Evolutionary conservation across 2,888 invertebrate species (phyloP).

Genomic region (Rhodophaea formosa): DNA sequence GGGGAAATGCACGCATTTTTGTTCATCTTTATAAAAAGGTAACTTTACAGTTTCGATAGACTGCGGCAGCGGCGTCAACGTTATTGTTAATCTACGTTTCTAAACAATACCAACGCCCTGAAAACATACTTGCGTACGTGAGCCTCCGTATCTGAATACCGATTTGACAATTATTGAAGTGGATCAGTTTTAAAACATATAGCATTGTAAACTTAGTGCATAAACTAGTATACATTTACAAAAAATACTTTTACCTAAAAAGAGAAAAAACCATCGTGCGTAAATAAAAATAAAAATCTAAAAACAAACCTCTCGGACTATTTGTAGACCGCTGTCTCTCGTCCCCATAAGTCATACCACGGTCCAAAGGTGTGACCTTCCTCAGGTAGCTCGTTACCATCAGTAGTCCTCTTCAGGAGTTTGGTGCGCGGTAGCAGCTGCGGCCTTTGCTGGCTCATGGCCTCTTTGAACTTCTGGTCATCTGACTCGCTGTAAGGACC

Average conservation of each 20-base stretch:
- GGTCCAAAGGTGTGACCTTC: slow-evolving; percentile 90
- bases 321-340: slow-evolving; percentile 84
- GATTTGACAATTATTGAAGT: no score
- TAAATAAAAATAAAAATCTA: slow-evolving; percentile 32
- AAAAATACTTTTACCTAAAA: background rate
- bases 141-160: no score
- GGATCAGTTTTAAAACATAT: no score
- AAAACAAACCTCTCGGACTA: slow-evolving; percentile 55
- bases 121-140: no score
- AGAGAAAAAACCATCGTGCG: slow-evolving; percentile 20
- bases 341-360: slow-evolving; percentile 94
- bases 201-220: background rate
- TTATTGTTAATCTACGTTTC: no score
- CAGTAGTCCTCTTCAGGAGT: slow-evolving; percentile 80
- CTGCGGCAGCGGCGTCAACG: no score
- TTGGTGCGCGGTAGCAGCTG: slow-evolving; percentile 87
- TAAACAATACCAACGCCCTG: no score
- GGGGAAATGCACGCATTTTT: no score
- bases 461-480: slow-evolving; percentile 80
- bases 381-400: slow-evolving; percentile 73
- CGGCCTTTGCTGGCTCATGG: slow-evolving; percentile 74
- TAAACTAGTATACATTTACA: background rate
- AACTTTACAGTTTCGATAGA: no score
- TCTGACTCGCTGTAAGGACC: slow-evolving; percentile 76
- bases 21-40: no score